These are phyloP conservation scores for Oxyruncus cristatus DNA, from an alignment of 2,113 vertebrate species.

Conservation along the genomic window DNA sequence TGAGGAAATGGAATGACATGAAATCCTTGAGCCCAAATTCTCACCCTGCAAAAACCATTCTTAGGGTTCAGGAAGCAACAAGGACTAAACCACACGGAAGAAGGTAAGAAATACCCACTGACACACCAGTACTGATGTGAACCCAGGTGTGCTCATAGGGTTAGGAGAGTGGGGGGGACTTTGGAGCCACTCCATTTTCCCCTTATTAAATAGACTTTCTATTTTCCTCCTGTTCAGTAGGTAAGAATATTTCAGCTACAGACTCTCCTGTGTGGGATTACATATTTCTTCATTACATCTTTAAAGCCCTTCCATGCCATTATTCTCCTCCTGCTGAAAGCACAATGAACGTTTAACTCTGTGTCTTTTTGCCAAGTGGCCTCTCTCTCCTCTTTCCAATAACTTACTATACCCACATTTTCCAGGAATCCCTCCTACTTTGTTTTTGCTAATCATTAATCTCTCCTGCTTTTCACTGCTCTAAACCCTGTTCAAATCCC, in stretches of 20 bases:
- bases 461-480: neutral
- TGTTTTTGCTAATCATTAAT: neutral
- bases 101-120: too few species aligned
- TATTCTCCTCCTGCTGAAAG: neutral
- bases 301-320: neutral
- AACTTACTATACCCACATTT: conserved; percentile 3
- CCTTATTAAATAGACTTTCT: neutral
- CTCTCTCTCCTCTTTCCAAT: conserved; percentile 1
- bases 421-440: conserved; percentile 36
- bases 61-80: neutral
- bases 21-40: neutral
- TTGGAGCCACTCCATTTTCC: neutral
- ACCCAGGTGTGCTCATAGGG: neutral
- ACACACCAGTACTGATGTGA: neutral
- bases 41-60: neutral
- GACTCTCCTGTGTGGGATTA: neutral
- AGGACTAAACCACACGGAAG: neutral
- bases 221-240: neutral
- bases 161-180: neutral
- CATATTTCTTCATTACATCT: neutral
- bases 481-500: neutral
- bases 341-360: neutral
- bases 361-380: neutral
- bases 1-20: neutral
- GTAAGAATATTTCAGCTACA: neutral